Evolutionary conservation across 2,888 invertebrate species (phyloP).

Genomic region (Helicoverpa assulta): DNA sequence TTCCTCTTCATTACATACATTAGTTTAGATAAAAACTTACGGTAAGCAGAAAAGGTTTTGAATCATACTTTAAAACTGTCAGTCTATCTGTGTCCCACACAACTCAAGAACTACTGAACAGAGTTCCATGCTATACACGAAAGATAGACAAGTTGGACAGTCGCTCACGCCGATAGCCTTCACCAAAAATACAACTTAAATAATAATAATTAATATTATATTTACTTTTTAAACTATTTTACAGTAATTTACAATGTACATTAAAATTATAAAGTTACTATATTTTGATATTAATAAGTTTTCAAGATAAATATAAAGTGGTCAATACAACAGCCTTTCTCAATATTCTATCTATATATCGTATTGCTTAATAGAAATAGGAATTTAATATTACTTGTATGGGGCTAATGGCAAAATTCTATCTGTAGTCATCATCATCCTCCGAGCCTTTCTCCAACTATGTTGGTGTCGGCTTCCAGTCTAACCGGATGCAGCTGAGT

Average conservation of each 20-base stretch:
- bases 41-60: background rate
- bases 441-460: too few species aligned
- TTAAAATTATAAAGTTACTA: constrained; percentile 17
- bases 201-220: constrained; percentile 34
- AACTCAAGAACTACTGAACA: background rate
- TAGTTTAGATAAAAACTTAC: background rate
- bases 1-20: too few species aligned
- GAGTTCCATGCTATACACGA: background rate
- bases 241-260: constrained; percentile 64
- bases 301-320: background rate
- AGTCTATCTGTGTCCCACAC: too few species aligned
- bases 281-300: constrained; percentile 36
- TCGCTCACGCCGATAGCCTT: constrained; percentile 8
- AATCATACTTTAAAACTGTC: too few species aligned
- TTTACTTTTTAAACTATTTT: constrained; percentile 55
- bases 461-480: too few species aligned
- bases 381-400: too few species aligned
- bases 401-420: too few species aligned
- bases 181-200: constrained; percentile 37
- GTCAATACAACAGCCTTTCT: background rate
- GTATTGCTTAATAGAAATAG: too few species aligned
- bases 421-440: too few species aligned
- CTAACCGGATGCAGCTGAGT: too few species aligned
- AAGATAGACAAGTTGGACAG: constrained; percentile 3
- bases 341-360: too few species aligned